phyloP scores from a whole-genome alignment of 2,797 vertebrate species.

The Sitta carolinensis region DNA sequence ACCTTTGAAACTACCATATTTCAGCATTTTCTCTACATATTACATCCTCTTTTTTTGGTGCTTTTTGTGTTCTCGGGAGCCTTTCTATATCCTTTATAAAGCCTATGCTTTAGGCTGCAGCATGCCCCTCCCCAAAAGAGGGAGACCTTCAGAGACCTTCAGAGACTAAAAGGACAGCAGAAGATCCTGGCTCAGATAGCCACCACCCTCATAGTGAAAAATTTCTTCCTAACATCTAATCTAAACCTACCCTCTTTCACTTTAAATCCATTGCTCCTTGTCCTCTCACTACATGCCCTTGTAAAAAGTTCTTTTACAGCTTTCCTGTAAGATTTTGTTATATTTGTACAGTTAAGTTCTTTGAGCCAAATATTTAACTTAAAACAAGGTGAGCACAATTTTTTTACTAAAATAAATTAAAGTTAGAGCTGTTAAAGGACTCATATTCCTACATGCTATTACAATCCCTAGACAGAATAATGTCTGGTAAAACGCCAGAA shows the following conservation, averaged over 20 bases:
- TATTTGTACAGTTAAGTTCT: background rate
- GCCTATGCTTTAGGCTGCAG: background rate
- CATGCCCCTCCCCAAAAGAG: background rate
- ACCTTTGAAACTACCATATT: background rate
- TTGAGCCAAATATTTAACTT: background rate
- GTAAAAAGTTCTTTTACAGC: background rate
- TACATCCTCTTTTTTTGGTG: rapidly evolving
- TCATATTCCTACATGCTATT: background rate
- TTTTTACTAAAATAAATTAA: background rate
- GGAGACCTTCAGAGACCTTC: background rate
- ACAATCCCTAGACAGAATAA: background rate
- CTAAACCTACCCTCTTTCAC: background rate
- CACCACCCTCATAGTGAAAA: background rate
- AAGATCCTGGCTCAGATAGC: background rate
- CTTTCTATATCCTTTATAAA: background rate
- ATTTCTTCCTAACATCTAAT: background rate
- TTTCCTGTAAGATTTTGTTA: background rate
- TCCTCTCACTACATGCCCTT: background rate
- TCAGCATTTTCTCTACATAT: background rate
- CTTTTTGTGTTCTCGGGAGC: background rate
- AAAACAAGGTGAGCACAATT: background rate
- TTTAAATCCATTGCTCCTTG: background rate
- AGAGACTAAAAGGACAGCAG: background rate
- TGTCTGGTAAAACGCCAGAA: background rate
- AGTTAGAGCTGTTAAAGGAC: background rate